These are phyloP conservation scores for Melopsittacus undulatus DNA, from an alignment of 2,797 vertebrate genomes.

Conservation along the genomic window DNA sequence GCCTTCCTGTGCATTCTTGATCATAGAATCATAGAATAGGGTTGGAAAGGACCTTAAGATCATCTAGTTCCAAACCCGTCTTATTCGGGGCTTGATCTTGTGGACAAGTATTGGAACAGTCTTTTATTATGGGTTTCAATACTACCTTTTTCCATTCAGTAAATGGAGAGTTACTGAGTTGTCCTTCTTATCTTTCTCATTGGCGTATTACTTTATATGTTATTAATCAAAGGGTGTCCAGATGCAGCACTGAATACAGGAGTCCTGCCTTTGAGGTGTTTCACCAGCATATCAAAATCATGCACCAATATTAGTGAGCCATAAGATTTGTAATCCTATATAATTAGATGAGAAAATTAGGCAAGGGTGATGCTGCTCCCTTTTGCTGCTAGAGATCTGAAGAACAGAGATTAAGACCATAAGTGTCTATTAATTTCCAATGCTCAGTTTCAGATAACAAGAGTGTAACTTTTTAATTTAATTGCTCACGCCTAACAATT, in stretches of 20 bases:
- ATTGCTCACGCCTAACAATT: background rate
- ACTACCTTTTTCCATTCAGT: background rate
- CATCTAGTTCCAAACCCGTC: background rate
- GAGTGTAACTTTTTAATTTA: constrained; percentile 34
- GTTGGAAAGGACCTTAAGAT: background rate
- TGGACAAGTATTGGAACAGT: background rate
- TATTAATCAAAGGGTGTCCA: background rate
- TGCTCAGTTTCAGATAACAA: constrained; percentile 18
- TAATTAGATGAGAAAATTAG: constrained; percentile 30
- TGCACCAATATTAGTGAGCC: background rate
- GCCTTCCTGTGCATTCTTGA: background rate
- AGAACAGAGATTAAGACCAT: background rate
- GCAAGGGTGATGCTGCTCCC: background rate
- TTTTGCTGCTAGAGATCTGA: constrained; percentile 25
- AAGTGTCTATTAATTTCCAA: constrained; percentile 27
- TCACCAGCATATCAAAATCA: background rate
- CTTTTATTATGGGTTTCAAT: background rate
- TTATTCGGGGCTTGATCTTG: background rate
- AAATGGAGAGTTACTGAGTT: background rate
- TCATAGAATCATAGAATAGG: background rate
- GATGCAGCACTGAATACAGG: background rate
- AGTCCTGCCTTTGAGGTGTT: background rate
- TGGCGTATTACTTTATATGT: background rate
- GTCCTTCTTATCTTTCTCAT: background rate
- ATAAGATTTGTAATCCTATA: background rate